Percentiles rank a stretch among this genome's conserved stretches.
phyloP scores from a whole-genome alignment of 2,888 invertebrate genomes.

The Phasia obesa region DNA sequence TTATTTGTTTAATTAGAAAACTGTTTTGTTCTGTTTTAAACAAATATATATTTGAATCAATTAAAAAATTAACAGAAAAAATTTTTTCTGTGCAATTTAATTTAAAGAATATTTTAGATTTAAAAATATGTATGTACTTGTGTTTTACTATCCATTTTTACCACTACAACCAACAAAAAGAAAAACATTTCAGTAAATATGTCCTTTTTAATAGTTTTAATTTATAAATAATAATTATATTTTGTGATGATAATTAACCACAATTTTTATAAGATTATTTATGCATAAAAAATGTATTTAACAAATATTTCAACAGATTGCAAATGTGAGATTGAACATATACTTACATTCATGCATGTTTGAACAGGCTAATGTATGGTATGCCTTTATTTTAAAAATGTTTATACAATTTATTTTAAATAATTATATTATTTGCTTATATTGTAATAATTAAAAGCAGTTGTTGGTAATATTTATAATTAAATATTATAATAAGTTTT shows the following conservation, averaged over 20 bases:
- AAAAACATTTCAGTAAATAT: conserved; percentile 5
- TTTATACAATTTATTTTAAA: conserved; percentile 36
- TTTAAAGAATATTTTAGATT: too few species aligned
- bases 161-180: not conserved
- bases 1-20: too few species aligned
- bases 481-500: conserved; percentile 52
- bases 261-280: conserved; percentile 64
- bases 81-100: too few species aligned
- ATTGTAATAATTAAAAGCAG: conserved; percentile 18
- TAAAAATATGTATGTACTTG: too few species aligned
- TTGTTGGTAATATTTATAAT: conserved; percentile 41
- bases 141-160: not conserved
- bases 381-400: not conserved
- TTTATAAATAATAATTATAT: conserved; percentile 54
- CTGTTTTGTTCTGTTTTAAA: too few species aligned
- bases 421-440: conserved; percentile 20
- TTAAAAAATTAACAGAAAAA: too few species aligned
- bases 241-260: conserved; percentile 67
- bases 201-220: conserved; percentile 5
- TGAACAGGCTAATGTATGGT: conserved; percentile 5
- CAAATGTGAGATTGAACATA: conserved; percentile 19
- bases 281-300: conserved; percentile 33
- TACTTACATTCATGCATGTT: not conserved
- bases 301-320: conserved; percentile 36
- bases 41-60: too few species aligned